These are phyloP conservation scores for Harlomillsia oculata DNA, from an alignment of 1,140 invertebrate genomes.

Conservation along the genomic window DNA sequence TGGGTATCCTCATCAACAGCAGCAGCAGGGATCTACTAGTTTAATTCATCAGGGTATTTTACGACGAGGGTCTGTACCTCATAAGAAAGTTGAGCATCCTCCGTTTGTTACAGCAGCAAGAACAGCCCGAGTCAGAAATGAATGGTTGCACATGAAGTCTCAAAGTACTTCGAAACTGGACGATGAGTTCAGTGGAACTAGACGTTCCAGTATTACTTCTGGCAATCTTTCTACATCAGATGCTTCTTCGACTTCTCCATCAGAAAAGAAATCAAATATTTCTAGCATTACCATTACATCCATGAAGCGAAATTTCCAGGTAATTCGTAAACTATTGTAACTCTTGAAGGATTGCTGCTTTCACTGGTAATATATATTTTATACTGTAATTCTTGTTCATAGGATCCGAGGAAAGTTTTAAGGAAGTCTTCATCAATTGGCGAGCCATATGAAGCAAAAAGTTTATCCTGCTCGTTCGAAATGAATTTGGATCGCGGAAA, in stretches of 20 bases:
- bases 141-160: background rate
- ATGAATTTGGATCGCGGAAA: constrained; percentile 1
- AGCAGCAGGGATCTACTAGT: too few relatives aligned
- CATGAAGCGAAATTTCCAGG: constrained; percentile 8
- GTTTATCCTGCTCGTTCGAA: constrained; percentile 3
- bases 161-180: constrained; percentile 9
- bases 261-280: constrained; percentile 24
- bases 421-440: background rate
- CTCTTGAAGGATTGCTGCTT: background rate
- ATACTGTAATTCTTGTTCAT: background rate
- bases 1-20: background rate
- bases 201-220: too few relatives aligned
- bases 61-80: constrained; percentile 2
- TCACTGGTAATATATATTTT: background rate
- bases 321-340: too few relatives aligned
- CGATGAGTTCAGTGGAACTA: constrained; percentile 4
- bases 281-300: constrained; percentile 29
- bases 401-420: background rate
- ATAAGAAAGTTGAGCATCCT: constrained; percentile 1
- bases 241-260: background rate
- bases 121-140: constrained; percentile 2
- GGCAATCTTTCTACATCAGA: background rate
- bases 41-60: background rate
- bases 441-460: background rate
- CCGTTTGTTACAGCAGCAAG: background rate